Conservation (phyloP, 2,888 invertebrate species). For the Rhamnusium bicolor region DNA sequence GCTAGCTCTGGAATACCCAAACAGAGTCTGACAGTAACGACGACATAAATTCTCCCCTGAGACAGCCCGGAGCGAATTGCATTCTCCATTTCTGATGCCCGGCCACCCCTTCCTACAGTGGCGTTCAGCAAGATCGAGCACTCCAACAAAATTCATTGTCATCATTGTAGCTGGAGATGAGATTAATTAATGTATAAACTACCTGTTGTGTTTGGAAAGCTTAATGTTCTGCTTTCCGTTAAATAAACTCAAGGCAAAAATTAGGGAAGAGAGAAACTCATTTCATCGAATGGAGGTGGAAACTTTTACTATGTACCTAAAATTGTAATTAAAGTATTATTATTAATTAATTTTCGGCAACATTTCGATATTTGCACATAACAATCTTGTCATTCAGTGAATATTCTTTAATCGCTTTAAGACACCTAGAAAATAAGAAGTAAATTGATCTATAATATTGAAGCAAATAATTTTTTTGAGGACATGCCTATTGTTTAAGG, state of each 20-base stretch:
- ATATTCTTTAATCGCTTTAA: no score
- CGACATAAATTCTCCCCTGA: conserved; percentile 70
- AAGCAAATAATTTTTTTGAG: no score
- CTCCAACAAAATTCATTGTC: conserved; percentile 35
- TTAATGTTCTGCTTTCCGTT: conserved; percentile 45
- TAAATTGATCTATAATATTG: no score
- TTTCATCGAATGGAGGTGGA: no score
- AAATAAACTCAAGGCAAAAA: conserved; percentile 43
- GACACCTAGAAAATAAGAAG: no score
- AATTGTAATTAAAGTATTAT: no score
- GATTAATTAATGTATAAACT: conserved; percentile 51
- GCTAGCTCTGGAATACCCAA: conserved; percentile 63
- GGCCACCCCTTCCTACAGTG: background rate
- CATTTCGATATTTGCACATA: no score
- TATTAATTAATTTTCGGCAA: no score
- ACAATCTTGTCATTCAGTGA: no score
- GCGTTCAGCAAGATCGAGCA: background rate
- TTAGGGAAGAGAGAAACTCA: conserved; percentile 19
- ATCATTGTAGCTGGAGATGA: conserved; percentile 42
- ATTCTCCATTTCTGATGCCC: conserved; percentile 48
- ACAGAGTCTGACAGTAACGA: conserved; percentile 70
- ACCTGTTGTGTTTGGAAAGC: conserved; percentile 46
- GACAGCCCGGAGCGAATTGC: conserved; percentile 59
- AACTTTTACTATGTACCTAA: no score
- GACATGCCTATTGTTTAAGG: no score